These are phyloP conservation scores for Labeo rohita DNA, from an alignment of 2,113 vertebrate genomes.

Conservation along the genomic window DNA sequence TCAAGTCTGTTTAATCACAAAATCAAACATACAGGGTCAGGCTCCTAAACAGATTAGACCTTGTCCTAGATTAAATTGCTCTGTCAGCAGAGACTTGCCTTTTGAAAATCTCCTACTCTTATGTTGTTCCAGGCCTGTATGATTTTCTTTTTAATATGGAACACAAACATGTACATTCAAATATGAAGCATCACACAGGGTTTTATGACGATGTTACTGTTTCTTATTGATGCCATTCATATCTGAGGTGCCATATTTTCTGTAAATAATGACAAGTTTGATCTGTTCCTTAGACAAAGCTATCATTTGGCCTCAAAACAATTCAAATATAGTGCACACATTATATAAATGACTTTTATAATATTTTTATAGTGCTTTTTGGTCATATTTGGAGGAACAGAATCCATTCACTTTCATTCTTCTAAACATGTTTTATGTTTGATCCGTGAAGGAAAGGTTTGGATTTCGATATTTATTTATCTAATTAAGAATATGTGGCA, in stretches of 20 bases:
- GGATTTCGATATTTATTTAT: neutral
- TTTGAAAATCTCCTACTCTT: neutral
- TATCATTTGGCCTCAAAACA: neutral
- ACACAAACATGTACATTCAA: neutral
- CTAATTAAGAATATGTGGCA: no score
- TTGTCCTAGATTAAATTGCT: constrained; percentile 27
- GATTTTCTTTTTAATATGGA: neutral
- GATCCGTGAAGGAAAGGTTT: neutral
- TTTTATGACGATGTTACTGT: neutral
- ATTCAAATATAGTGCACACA: no score
- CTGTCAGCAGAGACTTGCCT: neutral
- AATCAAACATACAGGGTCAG: constrained; percentile 6
- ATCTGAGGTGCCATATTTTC: neutral
- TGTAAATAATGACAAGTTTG: neutral
- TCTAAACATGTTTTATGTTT: neutral
- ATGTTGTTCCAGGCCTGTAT: neutral
- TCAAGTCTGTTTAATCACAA: constrained; percentile 1
- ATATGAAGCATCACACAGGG: neutral
- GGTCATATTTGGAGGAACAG: no score
- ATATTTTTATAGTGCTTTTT: neutral
- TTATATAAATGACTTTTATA: neutral
- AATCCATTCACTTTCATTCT: no score
- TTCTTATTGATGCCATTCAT: neutral
- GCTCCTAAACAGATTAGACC: neutral
- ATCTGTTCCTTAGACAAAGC: neutral